These are phyloP conservation scores for Sclerodermus sp. DNA, from an alignment of 2,888 invertebrate genomes.

Conservation along the genomic window DNA sequence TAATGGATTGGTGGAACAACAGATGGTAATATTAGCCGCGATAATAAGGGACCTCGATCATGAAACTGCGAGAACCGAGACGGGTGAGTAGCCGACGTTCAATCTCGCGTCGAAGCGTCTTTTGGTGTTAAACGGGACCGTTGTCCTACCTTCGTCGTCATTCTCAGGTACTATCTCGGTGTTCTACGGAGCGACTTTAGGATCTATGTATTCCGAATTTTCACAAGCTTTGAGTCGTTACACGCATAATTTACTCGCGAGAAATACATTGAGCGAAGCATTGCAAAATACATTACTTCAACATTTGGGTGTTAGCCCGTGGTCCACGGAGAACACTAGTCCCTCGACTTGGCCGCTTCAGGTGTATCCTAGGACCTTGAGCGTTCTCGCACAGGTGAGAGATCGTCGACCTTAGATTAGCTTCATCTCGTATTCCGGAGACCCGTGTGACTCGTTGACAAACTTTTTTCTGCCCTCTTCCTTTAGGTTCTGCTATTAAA, in stretches of 20 bases:
- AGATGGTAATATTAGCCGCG: conserved; percentile 84
- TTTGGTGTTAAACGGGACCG: too few relatives aligned
- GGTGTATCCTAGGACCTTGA: conserved; percentile 76
- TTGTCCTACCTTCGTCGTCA: too few relatives aligned
- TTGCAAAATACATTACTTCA: conserved; percentile 73
- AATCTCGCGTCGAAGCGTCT: not conserved
- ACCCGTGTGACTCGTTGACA: not conserved
- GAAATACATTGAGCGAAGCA: conserved; percentile 67
- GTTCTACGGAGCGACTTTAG: conserved; percentile 73
- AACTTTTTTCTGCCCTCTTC: conserved; percentile 7
- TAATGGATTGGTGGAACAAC: conserved; percentile 79
- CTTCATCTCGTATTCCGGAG: too few relatives aligned
- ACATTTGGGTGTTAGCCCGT: conserved; percentile 76
- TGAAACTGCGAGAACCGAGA: conserved; percentile 83
- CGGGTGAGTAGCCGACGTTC: conserved; percentile 55
- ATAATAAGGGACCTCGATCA: conserved; percentile 88
- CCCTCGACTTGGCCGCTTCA: conserved; percentile 73
- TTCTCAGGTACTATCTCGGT: conserved; percentile 73
- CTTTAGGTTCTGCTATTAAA: conserved; percentile 72
- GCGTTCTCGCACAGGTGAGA: conserved; percentile 76
- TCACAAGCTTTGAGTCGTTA: conserved; percentile 78
- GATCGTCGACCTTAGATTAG: not conserved
- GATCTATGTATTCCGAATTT: conserved; percentile 73
- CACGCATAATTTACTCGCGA: conserved; percentile 75
- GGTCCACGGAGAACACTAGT: conserved; percentile 65